Percentiles rank a stretch among this genome's conserved stretches.
These are phyloP conservation scores for Turritopsis dohrnii DNA, from an alignment of 30 jellyfish, hydroid and myxozoan genomes.

Conservation along the genomic window DNA sequence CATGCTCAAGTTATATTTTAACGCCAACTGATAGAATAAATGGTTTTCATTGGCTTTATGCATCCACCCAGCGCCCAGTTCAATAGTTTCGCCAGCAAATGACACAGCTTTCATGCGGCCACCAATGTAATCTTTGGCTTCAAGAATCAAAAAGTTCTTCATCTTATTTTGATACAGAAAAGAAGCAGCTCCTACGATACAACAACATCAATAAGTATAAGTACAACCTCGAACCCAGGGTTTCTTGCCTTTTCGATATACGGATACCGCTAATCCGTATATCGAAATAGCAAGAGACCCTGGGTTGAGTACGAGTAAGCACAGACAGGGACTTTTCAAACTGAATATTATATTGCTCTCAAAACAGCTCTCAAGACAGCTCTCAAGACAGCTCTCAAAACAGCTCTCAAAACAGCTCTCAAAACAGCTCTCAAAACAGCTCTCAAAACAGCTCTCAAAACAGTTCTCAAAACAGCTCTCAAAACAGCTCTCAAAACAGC, in stretches of 20 bases:
- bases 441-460: too few species aligned
- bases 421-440: too few species aligned
- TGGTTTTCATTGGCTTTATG: constrained; percentile 52
- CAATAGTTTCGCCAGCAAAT: constrained; percentile 49
- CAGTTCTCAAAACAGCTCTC: background rate
- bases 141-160: constrained; percentile 60
- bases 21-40: constrained; percentile 42
- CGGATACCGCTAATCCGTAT: too few species aligned
- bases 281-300: too few species aligned
- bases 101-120: constrained; percentile 49
- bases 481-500: too few species aligned
- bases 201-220: background rate
- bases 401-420: too few species aligned
- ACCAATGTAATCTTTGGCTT: constrained; percentile 68
- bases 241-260: too few species aligned
- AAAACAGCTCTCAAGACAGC: too few species aligned
- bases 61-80: constrained; percentile 96
- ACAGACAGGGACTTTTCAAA: too few species aligned
- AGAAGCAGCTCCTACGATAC: constrained; percentile 46
- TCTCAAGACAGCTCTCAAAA: too few species aligned
- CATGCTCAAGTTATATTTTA: constrained; percentile 35
- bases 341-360: too few species aligned
- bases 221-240: background rate
- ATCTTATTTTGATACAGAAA: constrained; percentile 34
- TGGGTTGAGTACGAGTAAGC: too few species aligned